Base-by-base conservation (phyloP, 2,113 vertebrate genomes). In the Pedionomus torquatus region DNA sequence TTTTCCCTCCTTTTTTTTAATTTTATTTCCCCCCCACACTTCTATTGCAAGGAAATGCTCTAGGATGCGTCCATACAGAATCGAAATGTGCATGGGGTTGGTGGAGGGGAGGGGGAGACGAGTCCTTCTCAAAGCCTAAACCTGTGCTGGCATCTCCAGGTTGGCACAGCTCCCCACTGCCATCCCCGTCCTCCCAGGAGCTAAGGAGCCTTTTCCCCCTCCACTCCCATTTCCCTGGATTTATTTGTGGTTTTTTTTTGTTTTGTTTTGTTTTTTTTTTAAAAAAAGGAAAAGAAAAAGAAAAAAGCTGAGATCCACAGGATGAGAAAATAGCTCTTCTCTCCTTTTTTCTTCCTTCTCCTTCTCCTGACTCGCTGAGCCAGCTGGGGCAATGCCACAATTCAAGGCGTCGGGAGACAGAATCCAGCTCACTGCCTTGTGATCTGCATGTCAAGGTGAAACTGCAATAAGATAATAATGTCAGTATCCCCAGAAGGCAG, bases 391-490 rank as follows among this genome's bases (percentile, higher is more conserved):
- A 89, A 43, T 94, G 90, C 93, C 94, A 95, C 94, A 91, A 93
- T 95, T 95, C 93, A 87, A 91, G 81, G 93, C 90, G 72, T 95
- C 97, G 95, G 7, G 46, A 95, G 95, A 96, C 91, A 85, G 93
- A 95, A 68, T 89, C 96, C 93, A 90, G 91, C 83, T 91, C 94
- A 17, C 86, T 94, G 95, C 92, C 96, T 97, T 97, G 92, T 97
- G 97, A 97, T 97, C 96, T 80, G 95, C 83, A 96, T 97, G 98
- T 97, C 95, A 95, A 95, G 94, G 96, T 97, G 97, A 98, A 97
- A 96, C 96, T 87, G 95, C 95, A 92, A 89, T 96, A 97, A 97
- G 96, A 97, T 90, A 96, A 97, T 96, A 95, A 96, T 94, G 96
- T 93, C 96, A 80, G 95, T 95, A 94, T 97, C 97, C 97, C 96